Percentiles rank a stretch among this genome's conserved stretches.
These are phyloP conservation scores for Pogonomyrmex californicus DNA, from an alignment of 1,140 invertebrate genomes.

Conservation along the genomic window DNA sequence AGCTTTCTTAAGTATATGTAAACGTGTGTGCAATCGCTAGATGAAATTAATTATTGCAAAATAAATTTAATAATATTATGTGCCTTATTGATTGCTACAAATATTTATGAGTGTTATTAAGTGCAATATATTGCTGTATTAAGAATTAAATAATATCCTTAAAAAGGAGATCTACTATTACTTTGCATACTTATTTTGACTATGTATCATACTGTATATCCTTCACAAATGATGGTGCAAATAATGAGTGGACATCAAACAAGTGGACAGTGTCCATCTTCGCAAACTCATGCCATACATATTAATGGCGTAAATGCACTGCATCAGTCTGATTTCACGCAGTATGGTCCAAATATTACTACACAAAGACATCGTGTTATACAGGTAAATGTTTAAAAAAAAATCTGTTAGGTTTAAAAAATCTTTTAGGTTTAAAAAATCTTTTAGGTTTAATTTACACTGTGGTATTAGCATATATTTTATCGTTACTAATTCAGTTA, in stretches of 20 bases:
- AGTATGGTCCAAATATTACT: constrained; percentile 76
- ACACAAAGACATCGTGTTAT: constrained; percentile 79
- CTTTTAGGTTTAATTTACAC: constrained; percentile 24
- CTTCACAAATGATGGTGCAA: constrained; percentile 84
- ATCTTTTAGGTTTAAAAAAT: constrained; percentile 23
- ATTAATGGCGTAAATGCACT: constrained; percentile 76
- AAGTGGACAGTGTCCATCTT: constrained; percentile 78
- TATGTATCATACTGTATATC: constrained; percentile 85
- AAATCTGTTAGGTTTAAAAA: constrained; percentile 19
- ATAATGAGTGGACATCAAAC: constrained; percentile 82
- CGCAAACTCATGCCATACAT: constrained; percentile 78
- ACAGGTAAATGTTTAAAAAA: constrained; percentile 78
- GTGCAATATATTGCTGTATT: constrained; percentile 32
- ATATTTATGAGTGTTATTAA: constrained; percentile 38
- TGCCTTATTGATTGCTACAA: constrained; percentile 43
- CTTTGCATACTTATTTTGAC: constrained; percentile 70
- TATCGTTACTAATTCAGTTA: not conserved
- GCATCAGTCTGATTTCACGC: constrained; percentile 79
- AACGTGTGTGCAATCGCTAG: not conserved
- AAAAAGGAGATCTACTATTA: constrained; percentile 45
- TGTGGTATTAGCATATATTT: not conserved
- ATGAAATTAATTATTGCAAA: constrained; percentile 40
- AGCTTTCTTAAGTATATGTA: constrained; percentile 53
- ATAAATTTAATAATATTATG: constrained; percentile 35
- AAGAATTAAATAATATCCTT: constrained; percentile 14